These are phyloP conservation scores for Hemistola chrysoprasaria DNA, from an alignment of 2,888 invertebrate species.

Conservation along the genomic window DNA sequence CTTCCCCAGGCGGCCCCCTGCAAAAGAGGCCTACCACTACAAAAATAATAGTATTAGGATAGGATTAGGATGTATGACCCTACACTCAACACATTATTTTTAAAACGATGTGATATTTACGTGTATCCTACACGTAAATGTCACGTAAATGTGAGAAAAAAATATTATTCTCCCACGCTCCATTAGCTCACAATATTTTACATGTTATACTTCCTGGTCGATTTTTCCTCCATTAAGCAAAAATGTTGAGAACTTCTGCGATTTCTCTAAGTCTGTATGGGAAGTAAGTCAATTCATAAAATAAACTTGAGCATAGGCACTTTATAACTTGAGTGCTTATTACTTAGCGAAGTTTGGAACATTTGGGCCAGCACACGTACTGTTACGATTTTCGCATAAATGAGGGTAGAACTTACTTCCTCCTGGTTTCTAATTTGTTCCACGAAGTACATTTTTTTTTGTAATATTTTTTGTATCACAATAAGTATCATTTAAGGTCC, in stretches of 20 bases:
- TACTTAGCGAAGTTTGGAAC: constrained; percentile 25
- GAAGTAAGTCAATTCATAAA: constrained; percentile 26
- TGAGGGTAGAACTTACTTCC: constrained; percentile 4
- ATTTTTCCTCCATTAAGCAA: constrained; percentile 19
- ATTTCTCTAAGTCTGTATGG: constrained; percentile 16
- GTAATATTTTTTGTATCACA: too few species aligned
- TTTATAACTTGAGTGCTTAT: constrained; percentile 26
- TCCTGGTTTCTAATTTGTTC: too few species aligned
- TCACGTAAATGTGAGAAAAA: too few species aligned
- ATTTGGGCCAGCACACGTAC: constrained; percentile 15
- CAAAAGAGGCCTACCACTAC: too few species aligned
- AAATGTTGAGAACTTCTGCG: constrained; percentile 16
- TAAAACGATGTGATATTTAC: too few species aligned
- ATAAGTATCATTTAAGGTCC: too few species aligned
- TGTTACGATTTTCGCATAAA: constrained; percentile 12
- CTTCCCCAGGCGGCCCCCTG: too few species aligned
- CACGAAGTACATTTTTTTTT: too few species aligned
- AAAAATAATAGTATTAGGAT: too few species aligned
- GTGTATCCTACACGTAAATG: too few species aligned
- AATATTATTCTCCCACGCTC: neutral
- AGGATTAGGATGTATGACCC: too few species aligned
- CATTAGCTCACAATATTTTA: neutral
- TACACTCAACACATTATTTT: too few species aligned
- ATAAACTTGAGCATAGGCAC: constrained; percentile 21
- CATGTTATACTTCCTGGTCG: constrained; percentile 10